Percentiles rank a stretch among this genome's conserved stretches.
Conservation (phyloP, 2,113 vertebrate genomes). For the Amblyopsis rosae region DNA sequence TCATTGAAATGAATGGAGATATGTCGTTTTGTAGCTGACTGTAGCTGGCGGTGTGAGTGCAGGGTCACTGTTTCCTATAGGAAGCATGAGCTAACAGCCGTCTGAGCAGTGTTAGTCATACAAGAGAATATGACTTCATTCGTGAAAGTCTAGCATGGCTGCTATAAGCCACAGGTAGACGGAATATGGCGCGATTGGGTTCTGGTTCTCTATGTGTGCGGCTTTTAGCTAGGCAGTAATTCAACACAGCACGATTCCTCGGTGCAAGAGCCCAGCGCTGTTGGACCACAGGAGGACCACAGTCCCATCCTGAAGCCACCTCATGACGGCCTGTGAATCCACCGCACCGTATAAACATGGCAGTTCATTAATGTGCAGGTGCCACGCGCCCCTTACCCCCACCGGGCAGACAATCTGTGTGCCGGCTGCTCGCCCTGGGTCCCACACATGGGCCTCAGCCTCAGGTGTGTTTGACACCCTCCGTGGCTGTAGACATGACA, state of each 20-base stretch:
- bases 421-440: slow-evolving; percentile 34
- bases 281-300: slow-evolving; percentile 7
- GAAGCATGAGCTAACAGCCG: not conserved
- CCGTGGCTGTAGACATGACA: slow-evolving; percentile 42
- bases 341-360: slow-evolving; percentile 44
- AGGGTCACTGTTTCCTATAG: no score
- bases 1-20: no score
- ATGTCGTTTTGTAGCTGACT: no score
- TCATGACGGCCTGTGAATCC: slow-evolving; percentile 21
- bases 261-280: not conserved
- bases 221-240: not conserved
- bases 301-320: slow-evolving; percentile 21
- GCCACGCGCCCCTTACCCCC: slow-evolving; percentile 42
- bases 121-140: not conserved
- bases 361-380: slow-evolving; percentile 62
- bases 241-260: not conserved
- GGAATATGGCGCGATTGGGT: not conserved
- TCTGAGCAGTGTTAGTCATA: not conserved
- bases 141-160: not conserved
- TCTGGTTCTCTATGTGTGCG: slow-evolving; percentile 4
- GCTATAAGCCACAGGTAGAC: not conserved
- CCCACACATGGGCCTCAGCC: slow-evolving; percentile 19
- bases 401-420: slow-evolving; percentile 49
- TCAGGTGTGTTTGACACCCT: slow-evolving; percentile 34
- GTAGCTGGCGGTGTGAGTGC: no score